Conservation (phyloP, 2,888 invertebrate genomes). For the Megaustenia siamemsis region DNA sequence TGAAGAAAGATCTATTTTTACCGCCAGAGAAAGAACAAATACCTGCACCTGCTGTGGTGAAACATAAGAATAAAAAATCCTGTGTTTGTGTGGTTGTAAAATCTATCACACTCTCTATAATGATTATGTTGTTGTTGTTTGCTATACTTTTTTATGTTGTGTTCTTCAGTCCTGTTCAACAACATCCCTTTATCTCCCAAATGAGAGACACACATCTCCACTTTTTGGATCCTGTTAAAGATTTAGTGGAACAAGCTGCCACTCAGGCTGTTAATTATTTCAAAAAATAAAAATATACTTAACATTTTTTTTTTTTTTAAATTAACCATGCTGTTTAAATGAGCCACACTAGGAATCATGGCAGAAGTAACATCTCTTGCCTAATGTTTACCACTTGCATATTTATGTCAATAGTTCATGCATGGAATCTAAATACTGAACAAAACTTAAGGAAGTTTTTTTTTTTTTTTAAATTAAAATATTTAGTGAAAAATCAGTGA, state of each 20-base stretch:
- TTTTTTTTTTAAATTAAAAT: too few relatives aligned
- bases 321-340: too few relatives aligned
- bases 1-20: slow-evolving; percentile 57
- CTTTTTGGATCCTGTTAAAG: slow-evolving; percentile 70
- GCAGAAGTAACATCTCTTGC: neutral
- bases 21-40: slow-evolving; percentile 42
- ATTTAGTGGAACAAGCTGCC: slow-evolving; percentile 59
- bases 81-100: slow-evolving; percentile 61
- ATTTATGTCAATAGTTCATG: too few relatives aligned
- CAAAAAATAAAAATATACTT: slow-evolving; percentile 40
- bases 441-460: too few relatives aligned
- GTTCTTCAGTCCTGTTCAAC: slow-evolving; percentile 68
- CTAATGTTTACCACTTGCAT: too few relatives aligned
- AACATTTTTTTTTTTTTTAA: too few relatives aligned
- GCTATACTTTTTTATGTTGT: slow-evolving; percentile 63
- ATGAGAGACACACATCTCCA: slow-evolving; percentile 64
- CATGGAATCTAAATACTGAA: too few relatives aligned
- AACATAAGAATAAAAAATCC: slow-evolving; percentile 5
- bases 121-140: slow-evolving; percentile 66
- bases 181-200: slow-evolving; percentile 67
- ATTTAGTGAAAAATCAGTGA: too few relatives aligned
- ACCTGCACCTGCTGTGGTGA: slow-evolving; percentile 41
- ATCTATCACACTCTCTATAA: slow-evolving; percentile 63
- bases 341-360: neutral
- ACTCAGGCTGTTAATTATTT: slow-evolving; percentile 39